Conservation (phyloP, 1,140 invertebrate genomes). For the Steinernema khuongi region DNA sequence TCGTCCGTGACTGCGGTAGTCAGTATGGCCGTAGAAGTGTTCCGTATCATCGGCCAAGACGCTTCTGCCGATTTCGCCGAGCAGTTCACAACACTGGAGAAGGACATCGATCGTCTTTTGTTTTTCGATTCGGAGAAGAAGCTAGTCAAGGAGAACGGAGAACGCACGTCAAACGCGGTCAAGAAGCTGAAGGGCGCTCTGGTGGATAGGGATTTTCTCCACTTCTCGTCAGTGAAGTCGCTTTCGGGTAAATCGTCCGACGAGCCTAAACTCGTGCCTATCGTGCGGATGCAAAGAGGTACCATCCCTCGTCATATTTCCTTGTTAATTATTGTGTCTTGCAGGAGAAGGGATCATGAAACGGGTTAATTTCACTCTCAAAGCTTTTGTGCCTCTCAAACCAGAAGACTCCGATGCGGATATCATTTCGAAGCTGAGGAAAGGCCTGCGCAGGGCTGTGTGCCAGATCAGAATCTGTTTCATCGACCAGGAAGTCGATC, state of each 20-base stretch:
- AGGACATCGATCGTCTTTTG: background rate
- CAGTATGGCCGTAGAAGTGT: background rate
- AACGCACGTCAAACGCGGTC: background rate
- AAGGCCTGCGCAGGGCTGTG: background rate
- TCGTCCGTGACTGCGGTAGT: background rate
- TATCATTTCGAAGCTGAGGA: background rate
- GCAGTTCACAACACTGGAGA: background rate
- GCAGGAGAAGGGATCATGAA: background rate
- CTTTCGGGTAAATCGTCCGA: background rate
- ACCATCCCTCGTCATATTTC: background rate
- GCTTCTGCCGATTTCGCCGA: background rate
- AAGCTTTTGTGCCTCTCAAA: background rate
- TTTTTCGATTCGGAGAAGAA: background rate
- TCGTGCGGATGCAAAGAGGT: background rate
- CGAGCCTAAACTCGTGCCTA: background rate
- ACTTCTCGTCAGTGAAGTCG: conserved; percentile 1
- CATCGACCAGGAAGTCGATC: background rate
- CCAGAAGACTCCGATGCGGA: background rate
- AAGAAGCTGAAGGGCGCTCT: background rate
- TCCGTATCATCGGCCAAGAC: background rate
- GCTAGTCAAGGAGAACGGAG: background rate
- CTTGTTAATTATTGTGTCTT: background rate
- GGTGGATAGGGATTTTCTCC: background rate
- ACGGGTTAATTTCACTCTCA: conserved; percentile 6
- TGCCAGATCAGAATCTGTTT: conserved; percentile 1